Percentiles rank a stretch among this genome's conserved stretches.
Evolutionary conservation across 2,113 vertebrate species (phyloP).

Genomic region (Prunella himalayana): DNA sequence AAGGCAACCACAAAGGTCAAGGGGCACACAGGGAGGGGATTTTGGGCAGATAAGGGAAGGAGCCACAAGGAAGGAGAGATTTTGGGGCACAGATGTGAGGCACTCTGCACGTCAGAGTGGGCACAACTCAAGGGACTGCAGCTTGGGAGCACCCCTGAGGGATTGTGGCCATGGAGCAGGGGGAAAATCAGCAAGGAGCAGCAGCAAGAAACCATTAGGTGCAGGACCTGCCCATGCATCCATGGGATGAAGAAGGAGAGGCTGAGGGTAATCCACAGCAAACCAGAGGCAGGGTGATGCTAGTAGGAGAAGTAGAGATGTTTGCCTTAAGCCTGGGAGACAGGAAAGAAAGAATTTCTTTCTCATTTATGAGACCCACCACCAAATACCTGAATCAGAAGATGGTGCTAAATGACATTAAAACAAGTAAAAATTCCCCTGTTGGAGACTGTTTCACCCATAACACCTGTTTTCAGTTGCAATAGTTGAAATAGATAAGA

Average conservation of each 20-base stretch:
- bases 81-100: neutral
- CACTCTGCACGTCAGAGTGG: neutral
- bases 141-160: neutral
- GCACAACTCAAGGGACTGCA: neutral
- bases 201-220: neutral
- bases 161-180: neutral
- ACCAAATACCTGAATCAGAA: neutral
- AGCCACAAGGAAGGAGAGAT: neutral
- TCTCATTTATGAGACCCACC: neutral
- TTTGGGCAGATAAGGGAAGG: neutral
- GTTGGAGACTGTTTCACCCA: neutral
- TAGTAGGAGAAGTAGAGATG: neutral
- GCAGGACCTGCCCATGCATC: neutral
- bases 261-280: neutral
- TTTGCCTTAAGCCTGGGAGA: neutral
- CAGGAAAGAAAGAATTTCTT: neutral
- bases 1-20: neutral
- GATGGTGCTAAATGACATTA: neutral
- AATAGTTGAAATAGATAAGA: neutral
- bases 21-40: neutral
- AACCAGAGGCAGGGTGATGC: neutral
- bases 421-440: neutral
- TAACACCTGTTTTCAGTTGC: neutral
- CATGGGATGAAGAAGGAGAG: neutral
- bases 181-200: neutral